Evolutionary conservation across 2,888 invertebrate genomes (phyloP).

Genomic region (Callyntrura guangdongensis): DNA sequence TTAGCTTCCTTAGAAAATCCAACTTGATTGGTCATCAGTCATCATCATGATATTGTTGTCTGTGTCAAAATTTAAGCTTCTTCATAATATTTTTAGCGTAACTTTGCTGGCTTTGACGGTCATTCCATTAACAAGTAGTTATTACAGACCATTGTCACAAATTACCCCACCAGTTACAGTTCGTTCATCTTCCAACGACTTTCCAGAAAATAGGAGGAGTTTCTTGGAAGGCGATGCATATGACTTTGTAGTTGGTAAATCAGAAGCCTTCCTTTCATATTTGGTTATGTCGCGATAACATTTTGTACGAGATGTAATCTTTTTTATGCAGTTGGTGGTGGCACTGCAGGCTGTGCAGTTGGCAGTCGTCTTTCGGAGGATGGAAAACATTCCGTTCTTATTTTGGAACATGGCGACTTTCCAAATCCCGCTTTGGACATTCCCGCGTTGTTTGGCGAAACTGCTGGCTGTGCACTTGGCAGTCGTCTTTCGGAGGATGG

Average conservation of each 20-base stretch:
- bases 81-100: too few relatives aligned
- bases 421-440: conserved; percentile 2
- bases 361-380: background rate
- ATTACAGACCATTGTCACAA: background rate
- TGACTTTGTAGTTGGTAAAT: conserved; percentile 5
- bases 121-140: too few relatives aligned
- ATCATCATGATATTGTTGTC: too few relatives aligned
- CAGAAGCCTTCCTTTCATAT: too few relatives aligned
- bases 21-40: too few relatives aligned
- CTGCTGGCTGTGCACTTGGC: conserved; percentile 20
- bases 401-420: conserved; percentile 49
- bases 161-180: background rate
- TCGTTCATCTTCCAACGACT: background rate
- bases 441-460: conserved; percentile 53
- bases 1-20: too few relatives aligned
- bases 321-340: background rate
- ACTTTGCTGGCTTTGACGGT: too few relatives aligned
- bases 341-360: conserved; percentile 28
- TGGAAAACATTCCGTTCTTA: conserved; percentile 23
- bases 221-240: background rate
- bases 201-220: background rate
- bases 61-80: too few relatives aligned
- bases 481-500: background rate
- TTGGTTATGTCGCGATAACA: background rate
- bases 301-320: background rate